Conservation (phyloP, 2,797 vertebrate genomes). For the Danio aesculapii region DNA sequence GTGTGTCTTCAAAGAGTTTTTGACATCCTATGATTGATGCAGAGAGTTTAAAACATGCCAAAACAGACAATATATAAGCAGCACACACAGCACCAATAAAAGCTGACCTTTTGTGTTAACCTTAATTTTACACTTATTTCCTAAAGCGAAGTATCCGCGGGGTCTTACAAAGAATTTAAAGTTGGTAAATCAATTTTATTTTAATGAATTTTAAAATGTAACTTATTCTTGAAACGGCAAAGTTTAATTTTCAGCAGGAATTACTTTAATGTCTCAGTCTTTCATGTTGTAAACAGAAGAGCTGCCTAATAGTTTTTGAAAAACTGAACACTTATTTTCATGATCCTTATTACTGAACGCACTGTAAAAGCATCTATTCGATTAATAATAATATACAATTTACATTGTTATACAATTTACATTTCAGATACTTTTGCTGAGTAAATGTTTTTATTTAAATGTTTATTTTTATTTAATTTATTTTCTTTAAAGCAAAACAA, state of each 20-base stretch:
- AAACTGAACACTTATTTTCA: too few species aligned
- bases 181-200: too few species aligned
- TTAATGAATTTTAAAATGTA: too few species aligned
- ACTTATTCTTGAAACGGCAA: background rate
- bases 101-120: background rate
- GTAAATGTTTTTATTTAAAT: background rate
- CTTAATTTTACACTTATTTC: background rate
- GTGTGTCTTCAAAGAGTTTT: background rate
- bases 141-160: too few species aligned
- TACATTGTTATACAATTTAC: too few species aligned
- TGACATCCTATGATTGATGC: constrained; percentile 6
- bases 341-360: too few species aligned
- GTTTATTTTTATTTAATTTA: too few species aligned
- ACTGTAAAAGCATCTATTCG: background rate
- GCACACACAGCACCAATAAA: background rate
- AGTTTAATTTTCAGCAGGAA: background rate
- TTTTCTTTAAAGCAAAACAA: background rate
- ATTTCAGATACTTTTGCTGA: background rate
- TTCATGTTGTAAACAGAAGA: background rate
- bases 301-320: background rate
- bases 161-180: too few species aligned
- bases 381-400: too few species aligned
- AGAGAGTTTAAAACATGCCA: background rate
- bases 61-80: background rate
- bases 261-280: background rate